Evolutionary conservation across 2,113 vertebrate genomes (phyloP), one percentile per base, ranked within the genome.

Genomic region (Platysteira castanea): DNA sequence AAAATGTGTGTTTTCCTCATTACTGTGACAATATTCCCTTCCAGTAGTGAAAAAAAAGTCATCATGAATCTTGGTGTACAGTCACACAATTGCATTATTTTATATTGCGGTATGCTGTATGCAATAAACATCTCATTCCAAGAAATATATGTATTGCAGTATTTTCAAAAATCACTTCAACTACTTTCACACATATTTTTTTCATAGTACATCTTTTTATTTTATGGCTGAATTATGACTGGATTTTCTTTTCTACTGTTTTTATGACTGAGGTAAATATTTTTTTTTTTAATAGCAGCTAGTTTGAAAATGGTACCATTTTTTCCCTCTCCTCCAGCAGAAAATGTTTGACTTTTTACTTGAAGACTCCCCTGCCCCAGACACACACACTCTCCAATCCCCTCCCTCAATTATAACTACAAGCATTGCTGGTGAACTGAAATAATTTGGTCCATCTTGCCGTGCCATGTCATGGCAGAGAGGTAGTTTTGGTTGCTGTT

Each of bases 1-100:
- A 92, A 94, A 95, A 96, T 91, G 77, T 85, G 67, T 91, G 61
- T 85, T 84, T 96, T 86, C 91, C 78, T 94, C 82, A 86, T 92
- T 94, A 79, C 57, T 85, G 50, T 81, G 59, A 60, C 78, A 94
- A 82, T 90, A 87, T 92, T 95, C 65, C 54, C 39, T 95, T 87
- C 71, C 54, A 80, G 63, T 57, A 80, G 46, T 69, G 65, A 46
- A 39, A 63, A 77, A 84, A 68, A 81, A 67, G 47, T 24, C 33
- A 63, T 57, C 50, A 44, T 89, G 84, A 95, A 24, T 83, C 47
- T 77, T 87, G 65, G 28, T 94, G 49, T 77, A 75, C 82, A 90
- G 27, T 83, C 3, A 6, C 56, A 71, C 87, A 89, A n/a, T 93
- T 90, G 54, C 23, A 5, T 78, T 95, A 81, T 79, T 93, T 89